Evolutionary conservation across 1,140 invertebrate genomes (phyloP).

Genomic region (Plodia interpunctella): DNA sequence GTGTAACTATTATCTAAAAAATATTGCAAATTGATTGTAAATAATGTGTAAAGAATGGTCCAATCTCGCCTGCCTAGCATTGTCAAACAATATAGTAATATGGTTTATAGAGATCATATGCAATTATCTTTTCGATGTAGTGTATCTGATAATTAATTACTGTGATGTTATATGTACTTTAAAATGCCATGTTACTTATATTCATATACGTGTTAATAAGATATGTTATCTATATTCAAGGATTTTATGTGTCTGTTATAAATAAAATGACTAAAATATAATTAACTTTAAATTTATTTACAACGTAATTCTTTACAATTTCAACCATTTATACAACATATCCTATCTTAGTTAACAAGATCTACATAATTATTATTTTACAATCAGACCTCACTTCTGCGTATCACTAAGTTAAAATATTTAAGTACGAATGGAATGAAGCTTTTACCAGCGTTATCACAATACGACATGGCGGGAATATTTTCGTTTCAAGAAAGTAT

Average conservation of each 20-base stretch:
- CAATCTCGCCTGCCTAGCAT: too few species aligned
- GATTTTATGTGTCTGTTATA: not conserved
- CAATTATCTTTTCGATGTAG: not conserved
- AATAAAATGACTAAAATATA: constrained; percentile 22
- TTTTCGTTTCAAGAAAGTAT: constrained; percentile 23
- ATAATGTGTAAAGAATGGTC: too few species aligned
- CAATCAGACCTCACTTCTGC: constrained; percentile 66
- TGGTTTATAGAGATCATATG: too few species aligned
- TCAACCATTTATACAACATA: constrained; percentile 76
- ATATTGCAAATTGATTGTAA: too few species aligned
- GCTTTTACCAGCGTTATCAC: constrained; percentile 55
- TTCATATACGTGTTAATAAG: not conserved
- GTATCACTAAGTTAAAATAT: constrained; percentile 54
- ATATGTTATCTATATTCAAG: too few species aligned
- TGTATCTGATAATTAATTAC: not conserved
- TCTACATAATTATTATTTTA: constrained; percentile 70
- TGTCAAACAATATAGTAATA: not conserved
- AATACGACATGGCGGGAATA: constrained; percentile 49
- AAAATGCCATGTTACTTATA: not conserved
- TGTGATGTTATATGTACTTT: not conserved
- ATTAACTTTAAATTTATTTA: constrained; percentile 74
- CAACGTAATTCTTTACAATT: constrained; percentile 74
- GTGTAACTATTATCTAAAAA: too few species aligned
- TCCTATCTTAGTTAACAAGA: constrained; percentile 70
- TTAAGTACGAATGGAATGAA: constrained; percentile 57